Percentiles rank a stretch among this genome's conserved stretches.
Evolutionary conservation across 92 coral and sea anemone species (phyloP).

Genomic region (Isaurus tuberculatus): DNA sequence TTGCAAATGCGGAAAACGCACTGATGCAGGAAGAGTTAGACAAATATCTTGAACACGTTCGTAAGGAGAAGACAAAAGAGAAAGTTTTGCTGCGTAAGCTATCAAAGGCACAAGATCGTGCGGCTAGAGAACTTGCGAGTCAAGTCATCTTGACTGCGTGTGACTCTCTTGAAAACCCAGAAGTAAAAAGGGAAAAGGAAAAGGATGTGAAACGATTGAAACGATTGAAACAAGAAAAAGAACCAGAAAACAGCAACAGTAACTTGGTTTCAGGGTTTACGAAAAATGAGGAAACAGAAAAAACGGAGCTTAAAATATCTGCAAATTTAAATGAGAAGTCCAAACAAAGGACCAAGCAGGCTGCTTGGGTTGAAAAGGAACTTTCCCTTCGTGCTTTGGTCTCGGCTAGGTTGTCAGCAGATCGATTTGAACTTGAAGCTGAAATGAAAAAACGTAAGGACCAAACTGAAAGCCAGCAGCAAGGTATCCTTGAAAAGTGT

Average conservation of each 20-base stretch:
- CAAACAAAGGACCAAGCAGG: conserved; percentile 15
- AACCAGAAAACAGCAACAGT: not conserved
- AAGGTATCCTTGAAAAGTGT: conserved; percentile 32
- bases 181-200: conserved; percentile 6
- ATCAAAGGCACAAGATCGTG: conserved; percentile 20
- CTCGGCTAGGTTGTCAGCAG: conserved; percentile 66
- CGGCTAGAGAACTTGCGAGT: conserved; percentile 50
- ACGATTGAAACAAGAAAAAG: not conserved
- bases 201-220: not conserved
- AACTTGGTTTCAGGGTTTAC: not conserved
- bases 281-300: not conserved
- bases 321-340: conserved; percentile 5
- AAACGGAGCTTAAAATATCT: not conserved
- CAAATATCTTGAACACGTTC: conserved; percentile 16
- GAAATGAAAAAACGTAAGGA: conserved; percentile 52
- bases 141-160: conserved; percentile 59
- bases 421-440: conserved; percentile 60
- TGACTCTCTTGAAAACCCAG: conserved; percentile 51
- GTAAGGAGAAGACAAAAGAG: conserved; percentile 13
- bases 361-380: conserved; percentile 38
- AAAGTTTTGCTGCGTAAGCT: not conserved
- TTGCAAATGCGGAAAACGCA: conserved; percentile 50
- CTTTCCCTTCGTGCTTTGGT: conserved; percentile 67
- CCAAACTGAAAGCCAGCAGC: conserved; percentile 33
- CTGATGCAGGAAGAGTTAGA: conserved; percentile 46